Evolutionary conservation across 2,888 invertebrate species (phyloP).

Genomic region (Agrenia bidenticulata): DNA sequence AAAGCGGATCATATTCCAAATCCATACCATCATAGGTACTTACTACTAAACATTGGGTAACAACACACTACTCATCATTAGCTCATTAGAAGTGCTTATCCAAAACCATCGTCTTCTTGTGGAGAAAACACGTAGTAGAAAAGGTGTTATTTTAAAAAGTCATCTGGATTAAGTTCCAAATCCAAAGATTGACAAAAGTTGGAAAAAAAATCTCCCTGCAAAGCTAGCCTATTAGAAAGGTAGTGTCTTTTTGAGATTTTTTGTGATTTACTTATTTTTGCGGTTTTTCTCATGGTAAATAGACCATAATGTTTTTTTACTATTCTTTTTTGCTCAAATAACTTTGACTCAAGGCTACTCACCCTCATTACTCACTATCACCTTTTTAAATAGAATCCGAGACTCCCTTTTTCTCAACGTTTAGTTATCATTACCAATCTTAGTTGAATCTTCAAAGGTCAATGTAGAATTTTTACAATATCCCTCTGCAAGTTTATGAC

Average conservation of each 20-base stretch:
- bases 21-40: conserved; percentile 19
- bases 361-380: conserved; percentile 12
- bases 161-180: too few relatives aligned
- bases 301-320: conserved; percentile 9
- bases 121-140: not conserved
- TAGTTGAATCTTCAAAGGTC: too few relatives aligned
- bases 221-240: conserved; percentile 53
- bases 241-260: conserved; percentile 40
- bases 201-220: conserved; percentile 47
- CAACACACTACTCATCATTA: not conserved
- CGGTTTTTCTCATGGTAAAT: conserved; percentile 8
- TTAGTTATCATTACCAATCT: too few relatives aligned
- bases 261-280: conserved; percentile 19
- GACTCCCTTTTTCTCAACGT: conserved; percentile 25
- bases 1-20: conserved; percentile 41
- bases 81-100: not conserved
- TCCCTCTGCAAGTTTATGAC: too few relatives aligned
- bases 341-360: conserved; percentile 19
- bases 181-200: too few relatives aligned
- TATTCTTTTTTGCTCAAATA: conserved; percentile 21
- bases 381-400: conserved; percentile 27
- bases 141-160: not conserved
- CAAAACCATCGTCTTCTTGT: not conserved
- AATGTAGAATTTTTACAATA: too few relatives aligned
- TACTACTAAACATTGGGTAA: not conserved